Conservation (phyloP, 2,113 vertebrate species). For the Erythrocebus patas region DNA sequence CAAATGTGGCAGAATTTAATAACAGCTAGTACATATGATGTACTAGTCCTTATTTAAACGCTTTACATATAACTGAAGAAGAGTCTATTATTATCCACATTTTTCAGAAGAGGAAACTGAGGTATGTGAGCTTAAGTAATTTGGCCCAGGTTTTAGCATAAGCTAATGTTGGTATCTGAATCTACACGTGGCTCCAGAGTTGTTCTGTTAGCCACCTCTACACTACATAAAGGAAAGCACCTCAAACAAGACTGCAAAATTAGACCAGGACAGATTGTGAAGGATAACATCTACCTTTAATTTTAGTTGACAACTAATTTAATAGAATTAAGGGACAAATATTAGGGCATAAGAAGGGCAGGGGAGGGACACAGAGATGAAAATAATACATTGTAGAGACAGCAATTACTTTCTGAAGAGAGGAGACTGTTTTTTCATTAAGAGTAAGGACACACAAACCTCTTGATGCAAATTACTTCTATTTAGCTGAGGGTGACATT, state of each 20-base stretch:
- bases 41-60: not conserved
- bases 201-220: not conserved
- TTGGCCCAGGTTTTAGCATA: not conserved
- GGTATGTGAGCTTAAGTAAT: not conserved
- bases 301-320: conserved; percentile 75
- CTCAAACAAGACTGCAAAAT: not conserved
- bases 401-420: conserved; percentile 38
- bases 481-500: conserved; percentile 63
- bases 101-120: not conserved
- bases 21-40: not conserved
- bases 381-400: not conserved
- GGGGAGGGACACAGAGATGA: conserved; percentile 9
- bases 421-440: conserved; percentile 31
- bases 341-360: conserved; percentile 64
- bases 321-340: conserved; percentile 70
- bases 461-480: conserved; percentile 71
- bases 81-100: not conserved
- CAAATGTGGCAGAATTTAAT: not conserved
- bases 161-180: not conserved
- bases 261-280: not conserved
- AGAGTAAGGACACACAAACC: conserved; percentile 59
- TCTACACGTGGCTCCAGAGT: not conserved
- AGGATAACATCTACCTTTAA: conserved; percentile 61
- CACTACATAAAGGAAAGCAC: conserved; percentile 62
- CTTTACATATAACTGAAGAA: not conserved